A percentile compares a stretch with the other conserved stretches of the same genome.
phyloP scores from a whole-genome alignment of 2,113 vertebrate species.

The Diphyllodes magnificus region DNA sequence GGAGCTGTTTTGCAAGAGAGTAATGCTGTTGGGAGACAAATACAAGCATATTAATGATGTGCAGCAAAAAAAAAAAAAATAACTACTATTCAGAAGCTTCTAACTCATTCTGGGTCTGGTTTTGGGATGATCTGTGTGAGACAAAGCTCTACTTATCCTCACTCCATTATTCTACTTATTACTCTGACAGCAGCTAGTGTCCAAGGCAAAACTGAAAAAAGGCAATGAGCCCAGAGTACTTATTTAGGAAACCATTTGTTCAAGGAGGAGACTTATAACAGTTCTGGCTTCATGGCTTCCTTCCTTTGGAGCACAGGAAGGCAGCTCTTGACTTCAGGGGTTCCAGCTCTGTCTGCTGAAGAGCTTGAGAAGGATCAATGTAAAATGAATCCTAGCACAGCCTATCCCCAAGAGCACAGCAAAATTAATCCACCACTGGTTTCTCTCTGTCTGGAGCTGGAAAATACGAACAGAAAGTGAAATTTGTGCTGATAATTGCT shows the following conservation, averaged over 20 bases:
- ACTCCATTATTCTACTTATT: not conserved
- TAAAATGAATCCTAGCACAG: not conserved
- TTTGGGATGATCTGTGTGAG: not conserved
- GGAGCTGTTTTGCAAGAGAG: not conserved
- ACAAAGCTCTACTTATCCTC: not conserved
- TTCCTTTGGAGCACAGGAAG: not conserved
- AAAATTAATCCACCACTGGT: not conserved
- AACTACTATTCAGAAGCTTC: not conserved
- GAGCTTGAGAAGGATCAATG: not conserved
- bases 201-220: not conserved
- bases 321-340: not conserved
- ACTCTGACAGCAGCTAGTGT: not conserved
- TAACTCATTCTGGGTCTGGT: not conserved
- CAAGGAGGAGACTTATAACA: not conserved
- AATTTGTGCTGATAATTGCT: constrained; percentile 44
- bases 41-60: not conserved
- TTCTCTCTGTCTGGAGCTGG: not conserved
- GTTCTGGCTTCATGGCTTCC: not conserved
- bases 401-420: not conserved
- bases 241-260: not conserved
- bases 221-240: not conserved
- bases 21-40: not conserved
- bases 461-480: constrained; percentile 29
- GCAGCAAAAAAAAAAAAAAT: not conserved
- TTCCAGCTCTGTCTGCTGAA: not conserved